Conservation (phyloP, 2,113 vertebrate genomes). For the Entosphenus tridentatus region DNA sequence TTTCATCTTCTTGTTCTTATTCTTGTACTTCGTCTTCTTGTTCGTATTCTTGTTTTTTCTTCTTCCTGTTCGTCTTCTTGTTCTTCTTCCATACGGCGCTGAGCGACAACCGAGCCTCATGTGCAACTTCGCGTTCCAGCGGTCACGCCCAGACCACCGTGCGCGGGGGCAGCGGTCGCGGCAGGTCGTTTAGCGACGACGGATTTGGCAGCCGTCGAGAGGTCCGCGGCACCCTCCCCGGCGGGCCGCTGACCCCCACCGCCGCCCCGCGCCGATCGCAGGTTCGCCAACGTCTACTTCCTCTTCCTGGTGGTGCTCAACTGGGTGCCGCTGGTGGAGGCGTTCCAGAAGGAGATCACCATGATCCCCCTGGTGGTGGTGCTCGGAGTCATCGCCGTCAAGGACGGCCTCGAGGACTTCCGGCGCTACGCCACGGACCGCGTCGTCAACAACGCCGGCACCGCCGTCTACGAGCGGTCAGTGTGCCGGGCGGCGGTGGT, state of each 20-base stretch:
- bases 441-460: conserved; percentile 53
- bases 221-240: not conserved
- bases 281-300: conserved; percentile 83
- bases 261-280: conserved; percentile 15
- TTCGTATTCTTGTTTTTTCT: no score
- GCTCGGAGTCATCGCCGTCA: conserved; percentile 56
- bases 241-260: not conserved
- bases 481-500: conserved; percentile 11
- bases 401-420: conserved; percentile 82
- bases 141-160: not conserved
- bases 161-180: not conserved
- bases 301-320: conserved; percentile 68
- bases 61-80: no score
- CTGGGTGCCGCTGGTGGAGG: conserved; percentile 88
- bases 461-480: conserved; percentile 53
- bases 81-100: no score
- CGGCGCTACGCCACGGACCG: conserved; percentile 62
- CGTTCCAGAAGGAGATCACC: conserved; percentile 89
- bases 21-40: no score
- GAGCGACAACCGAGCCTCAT: not conserved
- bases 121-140: not conserved
- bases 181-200: not conserved
- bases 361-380: conserved; percentile 76
- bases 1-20: no score
- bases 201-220: not conserved